These are phyloP conservation scores for Perognathus longimembris DNA, from an alignment of 2,113 vertebrate genomes.

Conservation along the genomic window DNA sequence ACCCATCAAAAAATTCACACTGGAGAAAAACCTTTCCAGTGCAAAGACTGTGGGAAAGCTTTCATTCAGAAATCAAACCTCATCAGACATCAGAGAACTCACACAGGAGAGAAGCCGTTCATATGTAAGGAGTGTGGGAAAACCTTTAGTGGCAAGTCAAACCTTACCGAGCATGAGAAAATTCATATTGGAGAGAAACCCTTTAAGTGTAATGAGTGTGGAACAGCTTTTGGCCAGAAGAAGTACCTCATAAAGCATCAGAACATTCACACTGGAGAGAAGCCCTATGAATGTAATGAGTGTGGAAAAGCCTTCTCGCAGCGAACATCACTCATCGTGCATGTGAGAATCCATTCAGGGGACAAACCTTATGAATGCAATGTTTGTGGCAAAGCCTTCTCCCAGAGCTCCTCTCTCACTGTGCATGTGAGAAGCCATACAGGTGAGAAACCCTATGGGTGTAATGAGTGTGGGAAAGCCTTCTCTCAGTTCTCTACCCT, in stretches of 20 bases:
- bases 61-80: conserved; percentile 82
- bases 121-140: conserved; percentile 80
- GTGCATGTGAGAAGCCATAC: conserved; percentile 80
- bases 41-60: conserved; percentile 76
- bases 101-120: conserved; percentile 81
- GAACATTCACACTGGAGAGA: conserved; percentile 81
- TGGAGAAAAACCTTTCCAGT: conserved; percentile 77
- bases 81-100: conserved; percentile 82
- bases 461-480: conserved; percentile 79
- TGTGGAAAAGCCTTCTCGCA: conserved; percentile 81
- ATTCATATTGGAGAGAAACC: conserved; percentile 81
- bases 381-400: conserved; percentile 81
- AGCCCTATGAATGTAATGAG: conserved; percentile 79
- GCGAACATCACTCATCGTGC: conserved; percentile 78
- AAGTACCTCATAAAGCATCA: conserved; percentile 82
- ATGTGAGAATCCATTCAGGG: conserved; percentile 77
- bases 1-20: conserved; percentile 79
- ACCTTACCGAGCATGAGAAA: conserved; percentile 79
- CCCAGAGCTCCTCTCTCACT: conserved; percentile 80
- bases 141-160: conserved; percentile 79
- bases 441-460: conserved; percentile 77
- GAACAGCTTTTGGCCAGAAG: conserved; percentile 80
- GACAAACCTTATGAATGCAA: conserved; percentile 80
- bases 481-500: conserved; percentile 79
- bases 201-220: conserved; percentile 80